Evolutionary conservation across 2,797 vertebrate species (phyloP).

Genomic region (Sparus aurata): DNA sequence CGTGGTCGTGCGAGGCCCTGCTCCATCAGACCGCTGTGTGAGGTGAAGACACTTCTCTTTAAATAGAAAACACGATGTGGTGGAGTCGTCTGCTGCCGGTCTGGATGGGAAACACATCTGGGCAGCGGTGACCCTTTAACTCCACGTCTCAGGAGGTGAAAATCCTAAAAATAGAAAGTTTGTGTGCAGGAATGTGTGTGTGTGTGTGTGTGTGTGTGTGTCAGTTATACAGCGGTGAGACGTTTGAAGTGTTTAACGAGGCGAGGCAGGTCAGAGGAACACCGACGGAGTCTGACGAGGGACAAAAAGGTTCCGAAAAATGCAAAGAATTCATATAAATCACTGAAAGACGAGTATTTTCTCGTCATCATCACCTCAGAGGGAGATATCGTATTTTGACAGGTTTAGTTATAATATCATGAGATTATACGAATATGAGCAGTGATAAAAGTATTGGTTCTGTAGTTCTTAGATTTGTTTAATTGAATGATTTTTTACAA

Average conservation of each 20-base stretch:
- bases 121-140: conserved; percentile 35
- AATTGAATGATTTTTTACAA: too few relatives aligned
- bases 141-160: not conserved
- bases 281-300: not conserved
- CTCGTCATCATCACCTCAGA: too few relatives aligned
- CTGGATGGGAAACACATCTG: conserved; percentile 70
- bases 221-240: conserved; percentile 18
- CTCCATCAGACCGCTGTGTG: conserved; percentile 46
- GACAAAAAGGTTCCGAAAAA: conserved; percentile 11
- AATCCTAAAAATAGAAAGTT: conserved; percentile 22
- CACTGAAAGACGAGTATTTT: not conserved
- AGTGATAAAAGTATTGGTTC: too few relatives aligned
- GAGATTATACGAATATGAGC: too few relatives aligned
- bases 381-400: too few relatives aligned
- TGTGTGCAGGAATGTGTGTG: conserved; percentile 7
- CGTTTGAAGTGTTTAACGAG: conserved; percentile 69
- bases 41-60: conserved; percentile 41
- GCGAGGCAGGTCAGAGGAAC: conserved; percentile 21
- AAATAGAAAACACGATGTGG: conserved; percentile 43
- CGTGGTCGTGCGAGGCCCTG: not conserved
- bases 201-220: too few relatives aligned
- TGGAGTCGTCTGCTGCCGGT: conserved; percentile 48
- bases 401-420: too few relatives aligned
- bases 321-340: conserved; percentile 15
- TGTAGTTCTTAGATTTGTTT: too few relatives aligned